A percentile compares a stretch with the other conserved stretches of the same genome.
phyloP scores from a whole-genome alignment of 2,888 invertebrate genomes.

The Volucella zonaria region DNA sequence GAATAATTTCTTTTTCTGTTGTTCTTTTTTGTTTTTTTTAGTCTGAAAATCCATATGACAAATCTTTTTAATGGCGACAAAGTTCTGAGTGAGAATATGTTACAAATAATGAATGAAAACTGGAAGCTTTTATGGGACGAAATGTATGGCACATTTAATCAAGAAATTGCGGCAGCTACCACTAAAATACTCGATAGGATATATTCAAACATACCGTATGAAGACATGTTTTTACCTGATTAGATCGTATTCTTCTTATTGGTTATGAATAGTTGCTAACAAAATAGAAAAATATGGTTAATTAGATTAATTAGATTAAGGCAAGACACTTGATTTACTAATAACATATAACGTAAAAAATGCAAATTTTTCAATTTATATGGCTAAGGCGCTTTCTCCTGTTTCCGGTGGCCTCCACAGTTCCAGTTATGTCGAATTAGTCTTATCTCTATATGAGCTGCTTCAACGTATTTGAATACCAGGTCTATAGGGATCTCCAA shows the following conservation, averaged over 20 bases:
- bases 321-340: too few species aligned
- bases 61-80: constrained; percentile 77
- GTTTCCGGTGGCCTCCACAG: too few species aligned
- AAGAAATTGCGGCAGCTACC: constrained; percentile 53
- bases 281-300: too few species aligned
- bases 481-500: too few species aligned
- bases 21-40: constrained; percentile 51
- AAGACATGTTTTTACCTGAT: constrained; percentile 36
- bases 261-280: too few species aligned
- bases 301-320: too few species aligned
- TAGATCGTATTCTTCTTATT: background rate
- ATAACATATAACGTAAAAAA: too few species aligned
- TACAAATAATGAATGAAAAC: constrained; percentile 76
- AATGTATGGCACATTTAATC: constrained; percentile 75
- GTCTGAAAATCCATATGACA: constrained; percentile 76
- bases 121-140: constrained; percentile 76
- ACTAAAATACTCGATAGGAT: constrained; percentile 6
- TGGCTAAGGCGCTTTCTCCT: too few species aligned
- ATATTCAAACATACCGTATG: constrained; percentile 17
- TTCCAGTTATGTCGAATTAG: too few species aligned
- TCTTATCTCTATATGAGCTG: too few species aligned
- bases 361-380: too few species aligned
- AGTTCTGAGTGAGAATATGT: constrained; percentile 76
- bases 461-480: too few species aligned
- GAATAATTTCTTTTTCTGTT: background rate